phyloP scores from a whole-genome alignment of 64 coral and sea anemone species.

The Montipora foliosa region DNA sequence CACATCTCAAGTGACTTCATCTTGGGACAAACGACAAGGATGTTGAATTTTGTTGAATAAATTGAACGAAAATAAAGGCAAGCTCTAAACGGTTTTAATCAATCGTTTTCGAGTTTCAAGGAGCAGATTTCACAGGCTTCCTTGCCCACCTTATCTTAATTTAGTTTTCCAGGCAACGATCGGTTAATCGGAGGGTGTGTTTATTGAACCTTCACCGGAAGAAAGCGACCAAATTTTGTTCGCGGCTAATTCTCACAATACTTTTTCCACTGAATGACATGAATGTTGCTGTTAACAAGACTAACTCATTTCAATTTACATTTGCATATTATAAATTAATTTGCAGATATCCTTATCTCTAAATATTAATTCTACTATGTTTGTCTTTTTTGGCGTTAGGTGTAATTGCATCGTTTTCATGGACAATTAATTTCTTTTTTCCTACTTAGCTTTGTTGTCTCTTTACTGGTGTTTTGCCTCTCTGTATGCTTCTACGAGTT shows the following conservation, averaged over 20 bases:
- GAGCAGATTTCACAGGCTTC: no score
- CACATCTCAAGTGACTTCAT: no score
- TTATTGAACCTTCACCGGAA: no score
- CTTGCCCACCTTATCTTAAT: no score
- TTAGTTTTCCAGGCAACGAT: no score
- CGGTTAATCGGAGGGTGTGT: no score
- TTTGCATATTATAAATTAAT: constrained; percentile 10
- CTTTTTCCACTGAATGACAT: no score
- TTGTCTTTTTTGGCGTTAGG: not conserved
- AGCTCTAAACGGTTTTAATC: no score
- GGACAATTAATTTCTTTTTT: not conserved
- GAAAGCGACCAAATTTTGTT: not conserved
- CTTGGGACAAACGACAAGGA: no score
- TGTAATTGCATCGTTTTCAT: not conserved
- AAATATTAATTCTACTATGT: not conserved
- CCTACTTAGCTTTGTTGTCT: not conserved
- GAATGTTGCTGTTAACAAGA: not conserved
- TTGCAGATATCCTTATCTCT: not conserved
- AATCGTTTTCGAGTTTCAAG: no score
- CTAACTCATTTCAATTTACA: constrained; percentile 10
- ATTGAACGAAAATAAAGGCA: no score
- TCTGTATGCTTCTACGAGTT: not conserved
- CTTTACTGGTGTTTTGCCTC: not conserved
- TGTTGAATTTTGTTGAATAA: no score
- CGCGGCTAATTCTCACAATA: not conserved